These are phyloP conservation scores for Brachionichthys hirsutus DNA, from an alignment of 2,113 vertebrate genomes.

Conservation along the genomic window DNA sequence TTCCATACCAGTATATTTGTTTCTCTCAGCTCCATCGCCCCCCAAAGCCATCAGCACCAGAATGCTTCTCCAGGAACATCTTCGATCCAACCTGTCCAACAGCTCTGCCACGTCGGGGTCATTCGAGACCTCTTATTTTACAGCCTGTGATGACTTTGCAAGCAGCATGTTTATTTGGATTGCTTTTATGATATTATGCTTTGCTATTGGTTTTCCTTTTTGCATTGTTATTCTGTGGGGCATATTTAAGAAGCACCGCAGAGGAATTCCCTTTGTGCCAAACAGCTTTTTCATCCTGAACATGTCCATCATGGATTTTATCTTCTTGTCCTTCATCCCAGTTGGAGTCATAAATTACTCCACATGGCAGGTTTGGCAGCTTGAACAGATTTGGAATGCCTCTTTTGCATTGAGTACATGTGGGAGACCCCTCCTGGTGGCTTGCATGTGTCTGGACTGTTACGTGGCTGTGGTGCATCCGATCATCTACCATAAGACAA, in stretches of 20 bases:
- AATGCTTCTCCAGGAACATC: slow-evolving; percentile 3
- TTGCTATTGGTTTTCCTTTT: slow-evolving; percentile 43
- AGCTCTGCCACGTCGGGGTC: not conserved
- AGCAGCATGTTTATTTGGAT: not conserved
- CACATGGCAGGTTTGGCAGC: accelerated
- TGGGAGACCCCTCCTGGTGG: slow-evolving; percentile 62
- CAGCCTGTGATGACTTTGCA: accelerated
- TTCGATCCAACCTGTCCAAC: slow-evolving; percentile 1
- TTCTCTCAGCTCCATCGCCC: no score
- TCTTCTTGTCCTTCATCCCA: slow-evolving; percentile 42
- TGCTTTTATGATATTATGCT: not conserved
- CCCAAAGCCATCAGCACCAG: not conserved
- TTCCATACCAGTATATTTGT: no score
- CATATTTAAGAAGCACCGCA: slow-evolving; percentile 34
- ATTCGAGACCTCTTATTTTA: not conserved
- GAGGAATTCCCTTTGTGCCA: slow-evolving; percentile 24
- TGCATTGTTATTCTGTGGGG: slow-evolving; percentile 46
- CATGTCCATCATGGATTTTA: slow-evolving; percentile 50
- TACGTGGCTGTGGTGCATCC: slow-evolving; percentile 71
- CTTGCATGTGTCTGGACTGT: slow-evolving; percentile 64
- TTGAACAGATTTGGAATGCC: accelerated
- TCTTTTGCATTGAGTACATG: slow-evolving; percentile 18
- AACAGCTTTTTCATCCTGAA: slow-evolving; percentile 51
- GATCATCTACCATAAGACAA: slow-evolving; percentile 51
- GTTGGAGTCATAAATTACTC: slow-evolving; percentile 15